A percentile compares a stretch with the other conserved stretches of the same genome.
phyloP scores from a whole-genome alignment of 2,888 invertebrate species.

The Drosophila limbata region DNA sequence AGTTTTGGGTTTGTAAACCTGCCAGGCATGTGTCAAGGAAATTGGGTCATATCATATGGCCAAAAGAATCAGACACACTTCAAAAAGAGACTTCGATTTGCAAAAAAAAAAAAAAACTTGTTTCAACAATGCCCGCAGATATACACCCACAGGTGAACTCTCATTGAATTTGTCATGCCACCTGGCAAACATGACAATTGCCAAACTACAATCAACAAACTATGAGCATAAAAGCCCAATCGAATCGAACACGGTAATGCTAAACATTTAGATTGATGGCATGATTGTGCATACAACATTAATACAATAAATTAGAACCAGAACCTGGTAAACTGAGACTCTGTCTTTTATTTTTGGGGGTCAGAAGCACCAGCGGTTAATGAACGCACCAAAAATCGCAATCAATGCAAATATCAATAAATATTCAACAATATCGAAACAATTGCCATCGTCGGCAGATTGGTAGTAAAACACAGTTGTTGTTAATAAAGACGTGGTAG shows the following conservation, averaged over 20 bases:
- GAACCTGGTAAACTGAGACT: conserved; percentile 55
- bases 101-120: conserved; percentile 50
- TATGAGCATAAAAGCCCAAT: conserved; percentile 40
- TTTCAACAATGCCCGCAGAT: conserved; percentile 49
- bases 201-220: conserved; percentile 10
- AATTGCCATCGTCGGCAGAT: conserved; percentile 53
- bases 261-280: conserved; percentile 62
- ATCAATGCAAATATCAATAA: conserved; percentile 53
- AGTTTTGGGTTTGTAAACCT: conserved; percentile 76
- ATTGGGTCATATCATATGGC: conserved; percentile 73
- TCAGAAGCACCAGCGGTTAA: conserved; percentile 67
- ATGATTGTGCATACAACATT: conserved; percentile 40
- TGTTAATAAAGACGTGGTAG: conserved; percentile 9
- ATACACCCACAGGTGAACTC: conserved; percentile 75
- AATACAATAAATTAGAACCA: conserved; percentile 70
- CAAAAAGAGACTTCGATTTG: conserved; percentile 16
- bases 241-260: conserved; percentile 47
- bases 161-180: conserved; percentile 72
- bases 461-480: conserved; percentile 29
- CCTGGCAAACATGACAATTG: conserved; percentile 49
- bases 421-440: conserved; percentile 26
- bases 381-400: conserved; percentile 62
- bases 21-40: conserved; percentile 82
- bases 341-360: conserved; percentile 60
- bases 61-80: conserved; percentile 62